Conservation (phyloP, 2,888 invertebrate genomes). For the Lutraria lutraria region DNA sequence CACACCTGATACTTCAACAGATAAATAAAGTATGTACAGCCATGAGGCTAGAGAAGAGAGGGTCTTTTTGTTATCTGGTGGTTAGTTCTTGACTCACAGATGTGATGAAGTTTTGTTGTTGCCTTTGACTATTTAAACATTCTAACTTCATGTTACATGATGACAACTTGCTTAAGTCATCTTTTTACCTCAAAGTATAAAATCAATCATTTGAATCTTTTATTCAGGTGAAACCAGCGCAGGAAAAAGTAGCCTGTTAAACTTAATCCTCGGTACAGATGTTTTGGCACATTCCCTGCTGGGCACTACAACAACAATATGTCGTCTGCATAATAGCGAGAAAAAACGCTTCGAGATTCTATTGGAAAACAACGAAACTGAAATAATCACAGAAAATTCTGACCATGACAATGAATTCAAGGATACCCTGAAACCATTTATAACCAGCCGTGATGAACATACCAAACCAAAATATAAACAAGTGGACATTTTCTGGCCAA, state of each 20-base stretch:
- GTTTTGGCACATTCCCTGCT: conserved; percentile 80
- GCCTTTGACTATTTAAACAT: no score
- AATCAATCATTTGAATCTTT: background rate
- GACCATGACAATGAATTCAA: conserved; percentile 7
- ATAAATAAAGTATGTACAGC: no score
- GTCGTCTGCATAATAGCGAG: conserved; percentile 68
- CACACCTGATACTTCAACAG: no score
- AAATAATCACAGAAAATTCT: background rate
- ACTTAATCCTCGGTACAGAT: conserved; percentile 79
- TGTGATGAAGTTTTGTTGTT: no score
- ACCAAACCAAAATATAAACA: conserved; percentile 72
- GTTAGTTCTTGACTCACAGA: no score
- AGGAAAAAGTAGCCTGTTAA: conserved; percentile 83
- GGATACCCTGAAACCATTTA: conserved; percentile 56
- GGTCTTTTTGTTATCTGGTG: no score
- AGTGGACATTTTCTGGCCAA: conserved; percentile 80
- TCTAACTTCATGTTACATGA: no score
- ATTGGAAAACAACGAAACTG: background rate
- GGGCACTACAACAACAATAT: conserved; percentile 80
- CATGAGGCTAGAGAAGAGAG: no score
- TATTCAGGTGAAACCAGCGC: conserved; percentile 67
- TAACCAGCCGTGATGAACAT: conserved; percentile 58
- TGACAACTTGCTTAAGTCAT: no score
- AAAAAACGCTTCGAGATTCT: conserved; percentile 57
- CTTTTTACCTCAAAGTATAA: no score